Conservation (phyloP, 2,888 invertebrate species). For the Andrena chrysosceles region DNA sequence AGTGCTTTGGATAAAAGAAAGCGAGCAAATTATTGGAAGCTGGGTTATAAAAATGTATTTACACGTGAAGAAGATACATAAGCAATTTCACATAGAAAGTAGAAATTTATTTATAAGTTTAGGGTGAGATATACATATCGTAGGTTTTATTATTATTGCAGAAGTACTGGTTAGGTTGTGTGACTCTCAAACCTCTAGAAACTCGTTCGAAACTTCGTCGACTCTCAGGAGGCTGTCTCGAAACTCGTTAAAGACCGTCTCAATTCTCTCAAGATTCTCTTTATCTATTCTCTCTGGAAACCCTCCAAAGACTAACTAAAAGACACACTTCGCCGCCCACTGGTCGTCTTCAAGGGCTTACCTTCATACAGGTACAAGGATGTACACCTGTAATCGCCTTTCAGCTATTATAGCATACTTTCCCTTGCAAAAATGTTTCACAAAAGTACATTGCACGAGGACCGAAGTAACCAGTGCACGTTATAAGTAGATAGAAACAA, state of each 20-base stretch:
- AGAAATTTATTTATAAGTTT: no score
- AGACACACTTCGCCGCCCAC: not conserved
- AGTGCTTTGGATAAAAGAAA: no score
- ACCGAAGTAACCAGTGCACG: not conserved
- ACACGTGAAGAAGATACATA: no score
- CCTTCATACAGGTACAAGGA: not conserved
- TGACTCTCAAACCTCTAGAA: not conserved
- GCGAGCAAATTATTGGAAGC: not conserved
- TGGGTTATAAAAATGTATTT: not conserved
- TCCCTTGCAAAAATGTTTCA: not conserved
- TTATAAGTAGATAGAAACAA: no score
- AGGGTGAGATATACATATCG: no score
- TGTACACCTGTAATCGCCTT: not conserved
- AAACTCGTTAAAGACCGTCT: conserved; percentile 4
- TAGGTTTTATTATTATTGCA: no score
- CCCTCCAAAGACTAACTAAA: not conserved
- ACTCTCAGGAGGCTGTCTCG: not conserved
- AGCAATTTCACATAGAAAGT: no score
- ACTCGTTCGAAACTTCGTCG: not conserved
- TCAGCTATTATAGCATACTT: not conserved
- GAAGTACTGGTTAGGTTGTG: not conserved
- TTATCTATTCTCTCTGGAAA: not conserved
- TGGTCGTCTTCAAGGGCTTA: not conserved
- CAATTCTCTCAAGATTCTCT: not conserved
- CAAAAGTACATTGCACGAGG: not conserved